phyloP scores from a whole-genome alignment of 2,888 invertebrate genomes.

The Charanyca ferruginea region DNA sequence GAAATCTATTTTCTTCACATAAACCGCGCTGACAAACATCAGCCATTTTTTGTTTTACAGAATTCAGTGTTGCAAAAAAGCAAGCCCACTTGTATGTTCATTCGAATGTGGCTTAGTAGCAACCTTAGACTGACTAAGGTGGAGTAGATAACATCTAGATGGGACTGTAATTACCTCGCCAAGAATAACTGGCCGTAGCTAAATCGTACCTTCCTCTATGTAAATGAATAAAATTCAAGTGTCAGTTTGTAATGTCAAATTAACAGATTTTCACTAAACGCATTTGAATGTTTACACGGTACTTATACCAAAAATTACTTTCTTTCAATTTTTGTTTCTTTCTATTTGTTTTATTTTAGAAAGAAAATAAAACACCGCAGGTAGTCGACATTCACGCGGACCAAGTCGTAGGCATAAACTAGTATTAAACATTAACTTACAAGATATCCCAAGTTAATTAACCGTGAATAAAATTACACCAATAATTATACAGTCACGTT shows the following conservation, averaged over 20 bases:
- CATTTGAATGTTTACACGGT: too few relatives aligned
- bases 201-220: too few relatives aligned
- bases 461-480: slow-evolving; percentile 14
- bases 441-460: slow-evolving; percentile 29
- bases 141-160: slow-evolving; percentile 63
- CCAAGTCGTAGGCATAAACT: too few relatives aligned
- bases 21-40: not conserved
- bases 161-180: slow-evolving; percentile 61
- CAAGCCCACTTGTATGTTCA: not conserved
- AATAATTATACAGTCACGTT: slow-evolving; percentile 24
- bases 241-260: too few relatives aligned
- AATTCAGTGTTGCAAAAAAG: slow-evolving; percentile 13
- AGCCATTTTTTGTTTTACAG: not conserved
- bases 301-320: too few relatives aligned
- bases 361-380: too few relatives aligned
- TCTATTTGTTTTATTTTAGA: too few relatives aligned
- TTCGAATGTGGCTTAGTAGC: slow-evolving; percentile 9
- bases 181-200: slow-evolving; percentile 53
- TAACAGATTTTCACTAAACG: too few relatives aligned
- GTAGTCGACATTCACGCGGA: too few relatives aligned
- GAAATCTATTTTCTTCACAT: not conserved
- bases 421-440: slow-evolving; percentile 2
- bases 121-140: slow-evolving; percentile 22
- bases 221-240: too few relatives aligned
- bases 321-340: too few relatives aligned